Evolutionary conservation across 2,888 invertebrate species (phyloP).

Genomic region (Lithosia quadra): DNA sequence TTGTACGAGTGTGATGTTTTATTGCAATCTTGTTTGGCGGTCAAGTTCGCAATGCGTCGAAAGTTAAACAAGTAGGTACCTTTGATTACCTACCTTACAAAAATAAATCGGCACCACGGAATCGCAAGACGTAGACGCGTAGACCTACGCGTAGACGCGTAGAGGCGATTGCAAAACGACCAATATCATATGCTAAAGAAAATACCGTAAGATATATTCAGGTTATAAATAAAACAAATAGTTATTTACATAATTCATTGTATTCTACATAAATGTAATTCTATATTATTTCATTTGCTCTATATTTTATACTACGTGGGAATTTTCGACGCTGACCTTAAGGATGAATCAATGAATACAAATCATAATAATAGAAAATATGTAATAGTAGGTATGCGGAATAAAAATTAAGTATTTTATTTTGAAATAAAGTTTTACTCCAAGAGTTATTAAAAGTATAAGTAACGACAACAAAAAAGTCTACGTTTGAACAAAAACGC

Average conservation of each 20-base stretch:
- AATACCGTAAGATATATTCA: slow-evolving; percentile 10
- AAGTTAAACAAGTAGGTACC: slow-evolving; percentile 66
- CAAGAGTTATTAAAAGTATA: slow-evolving; percentile 28
- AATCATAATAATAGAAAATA: background rate
- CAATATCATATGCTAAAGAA: background rate
- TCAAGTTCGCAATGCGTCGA: slow-evolving; percentile 81
- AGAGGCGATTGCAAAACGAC: background rate
- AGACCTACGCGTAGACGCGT: background rate
- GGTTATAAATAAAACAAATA: slow-evolving; percentile 17
- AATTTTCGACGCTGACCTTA: slow-evolving; percentile 7
- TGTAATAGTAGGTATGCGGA: background rate
- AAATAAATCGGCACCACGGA: slow-evolving; percentile 53
- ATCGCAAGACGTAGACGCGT: background rate
- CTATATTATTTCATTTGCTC: slow-evolving; percentile 11
- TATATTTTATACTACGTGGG: slow-evolving; percentile 16
- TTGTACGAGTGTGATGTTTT: slow-evolving; percentile 83
- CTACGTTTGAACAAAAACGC: slow-evolving; percentile 32
- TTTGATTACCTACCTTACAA: slow-evolving; percentile 57
- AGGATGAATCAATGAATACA: slow-evolving; percentile 2
- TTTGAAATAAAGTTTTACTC: background rate
- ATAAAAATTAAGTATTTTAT: background rate
- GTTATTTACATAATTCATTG: slow-evolving; percentile 14
- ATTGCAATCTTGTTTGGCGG: slow-evolving; percentile 82
- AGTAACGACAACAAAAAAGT: slow-evolving; percentile 29
- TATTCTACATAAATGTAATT: slow-evolving; percentile 16